A percentile compares a stretch with the other conserved stretches of the same genome.
phyloP scores from a whole-genome alignment of 92 coral and sea anemone species.

The Phenganax subtilis region DNA sequence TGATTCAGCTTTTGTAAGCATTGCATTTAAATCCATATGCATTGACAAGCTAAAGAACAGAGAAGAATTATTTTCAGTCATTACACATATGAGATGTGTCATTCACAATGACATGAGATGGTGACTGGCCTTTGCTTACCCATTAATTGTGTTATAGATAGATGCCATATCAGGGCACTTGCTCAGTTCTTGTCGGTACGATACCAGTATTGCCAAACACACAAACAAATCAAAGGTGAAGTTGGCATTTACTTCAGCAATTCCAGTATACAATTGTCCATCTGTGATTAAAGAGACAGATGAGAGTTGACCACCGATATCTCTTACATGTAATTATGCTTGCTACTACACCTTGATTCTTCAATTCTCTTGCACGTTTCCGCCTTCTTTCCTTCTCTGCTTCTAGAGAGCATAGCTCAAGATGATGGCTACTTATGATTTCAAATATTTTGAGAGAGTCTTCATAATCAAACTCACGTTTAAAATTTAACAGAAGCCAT shows the following conservation, averaged over 20 bases:
- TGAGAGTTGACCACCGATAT: not conserved
- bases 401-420: conserved; percentile 81
- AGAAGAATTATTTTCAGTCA: not conserved
- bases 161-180: conserved; percentile 72
- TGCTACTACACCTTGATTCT: conserved; percentile 62
- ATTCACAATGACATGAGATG: not conserved
- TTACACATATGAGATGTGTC: not conserved
- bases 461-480: conserved; percentile 76
- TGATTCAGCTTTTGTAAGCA: conserved; percentile 82
- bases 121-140: conserved; percentile 47
- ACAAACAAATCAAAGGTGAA: conserved; percentile 83
- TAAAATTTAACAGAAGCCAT: conserved; percentile 86
- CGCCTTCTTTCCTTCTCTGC: conserved; percentile 79
- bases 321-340: not conserved
- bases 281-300: conserved; percentile 41
- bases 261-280: conserved; percentile 68
- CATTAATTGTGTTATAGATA: conserved; percentile 74
- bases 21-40: conserved; percentile 85
- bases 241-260: conserved; percentile 63
- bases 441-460: conserved; percentile 90
- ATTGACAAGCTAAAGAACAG: conserved; percentile 64
- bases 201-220: conserved; percentile 76
- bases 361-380: conserved; percentile 71
- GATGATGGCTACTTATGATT: conserved; percentile 90
- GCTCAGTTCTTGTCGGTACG: conserved; percentile 58